Base-by-base conservation (phyloP, 2,797 vertebrate genomes). In the Bucorvus abyssinicus region DNA sequence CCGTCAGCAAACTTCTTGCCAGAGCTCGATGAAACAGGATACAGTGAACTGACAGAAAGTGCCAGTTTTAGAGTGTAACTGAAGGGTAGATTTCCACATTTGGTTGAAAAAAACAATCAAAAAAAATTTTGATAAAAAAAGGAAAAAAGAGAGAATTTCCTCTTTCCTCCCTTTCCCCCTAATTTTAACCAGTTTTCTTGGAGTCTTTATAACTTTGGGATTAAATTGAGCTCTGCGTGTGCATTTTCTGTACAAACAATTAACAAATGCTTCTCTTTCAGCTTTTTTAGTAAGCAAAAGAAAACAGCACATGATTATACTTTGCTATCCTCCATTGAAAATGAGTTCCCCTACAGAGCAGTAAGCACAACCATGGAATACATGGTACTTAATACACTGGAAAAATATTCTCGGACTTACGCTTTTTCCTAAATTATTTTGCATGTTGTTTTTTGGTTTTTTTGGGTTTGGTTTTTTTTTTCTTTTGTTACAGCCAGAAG, bases 301-400 rank as follows among this genome's bases (percentile, higher is more conserved):
- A 90, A 95, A 95, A 96, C 78, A 96, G 93, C 85, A 90, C 50
- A 60, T 86, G 90, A 94, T 96, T 96, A 95, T n/a, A 70, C 84
- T 92, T 93, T 65, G 78, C 84, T 80, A 36, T 93, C 75, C 75
- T 87, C 71, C 84, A 71, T 68, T 91, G 90, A 90, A 97, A 96
- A 94, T 75, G 42, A 93, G 85, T 96, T 93, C 77, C 40, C 79
- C 92, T 84, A 87, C 90, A 74, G 96, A 93, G 90, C 75, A 84
- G 71, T 68, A 90, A 94, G 83, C 68, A 90, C 71, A 87, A 53
- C 63, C 52, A 50, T 59, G 61, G 88, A 93, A 68, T 92, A 95
- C 49, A 50, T 3, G 24, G 68, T 59, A 74, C 84, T 89, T 92
- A 92, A 82, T 74, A 90, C 34, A 64, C 49, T 91, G 84, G 86